Conservation (phyloP, 2,113 vertebrate genomes). For the Albula glossodonta region DNA sequence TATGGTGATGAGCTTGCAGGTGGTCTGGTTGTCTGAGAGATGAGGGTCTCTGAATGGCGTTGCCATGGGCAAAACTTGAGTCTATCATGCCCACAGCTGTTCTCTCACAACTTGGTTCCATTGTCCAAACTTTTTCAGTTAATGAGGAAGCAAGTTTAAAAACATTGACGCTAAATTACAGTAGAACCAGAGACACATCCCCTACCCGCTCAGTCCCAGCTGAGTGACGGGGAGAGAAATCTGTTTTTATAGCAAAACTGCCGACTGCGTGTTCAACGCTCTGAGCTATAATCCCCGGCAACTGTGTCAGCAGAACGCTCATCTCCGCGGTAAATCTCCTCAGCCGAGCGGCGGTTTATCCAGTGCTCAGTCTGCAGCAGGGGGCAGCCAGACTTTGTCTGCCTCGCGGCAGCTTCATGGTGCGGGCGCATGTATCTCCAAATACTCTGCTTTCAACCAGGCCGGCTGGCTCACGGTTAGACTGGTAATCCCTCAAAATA, state of each 20-base stretch:
- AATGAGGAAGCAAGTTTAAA: no score
- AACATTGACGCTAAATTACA: not conserved
- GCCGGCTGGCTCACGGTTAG: no score
- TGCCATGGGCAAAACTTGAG: not conserved
- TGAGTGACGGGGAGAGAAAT: not conserved
- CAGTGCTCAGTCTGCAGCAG: not conserved
- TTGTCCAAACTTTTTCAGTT: no score
- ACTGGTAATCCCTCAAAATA: constrained; percentile 1
- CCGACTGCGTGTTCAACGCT: not conserved
- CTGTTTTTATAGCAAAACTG: not conserved
- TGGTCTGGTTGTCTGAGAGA: not conserved
- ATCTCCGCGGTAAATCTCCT: not conserved
- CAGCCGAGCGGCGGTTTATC: not conserved
- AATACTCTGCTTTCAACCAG: no score
- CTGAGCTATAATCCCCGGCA: not conserved
- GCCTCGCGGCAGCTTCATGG: not conserved
- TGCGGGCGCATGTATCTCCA: not conserved
- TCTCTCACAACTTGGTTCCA: not conserved
- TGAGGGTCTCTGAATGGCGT: not conserved
- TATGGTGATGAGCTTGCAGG: not conserved
- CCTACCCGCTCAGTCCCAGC: not conserved
- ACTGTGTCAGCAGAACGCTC: not conserved
- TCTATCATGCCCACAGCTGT: not conserved
- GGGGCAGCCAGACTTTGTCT: not conserved
- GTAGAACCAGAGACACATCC: not conserved